A percentile compares a stretch with the other conserved stretches of the same genome.
phyloP scores from a whole-genome alignment of 2,797 vertebrate species.

The Paedocypris micromegethes region DNA sequence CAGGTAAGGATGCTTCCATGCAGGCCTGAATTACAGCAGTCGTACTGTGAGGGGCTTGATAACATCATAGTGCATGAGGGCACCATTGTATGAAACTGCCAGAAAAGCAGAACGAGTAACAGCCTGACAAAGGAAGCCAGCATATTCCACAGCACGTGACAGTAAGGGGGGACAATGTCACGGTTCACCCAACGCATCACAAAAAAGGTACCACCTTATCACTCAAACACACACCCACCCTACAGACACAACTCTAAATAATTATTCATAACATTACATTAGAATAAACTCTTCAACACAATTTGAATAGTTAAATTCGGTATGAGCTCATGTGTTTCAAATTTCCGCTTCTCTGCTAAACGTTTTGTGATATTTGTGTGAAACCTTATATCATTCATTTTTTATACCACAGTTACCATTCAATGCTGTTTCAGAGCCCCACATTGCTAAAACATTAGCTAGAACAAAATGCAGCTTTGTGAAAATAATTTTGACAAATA shows the following conservation, averaged over 20 bases:
- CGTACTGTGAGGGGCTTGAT: constrained; percentile 72
- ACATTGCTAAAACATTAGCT: no score
- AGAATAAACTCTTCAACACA: no score
- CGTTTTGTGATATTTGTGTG: no score
- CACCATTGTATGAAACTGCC: constrained; percentile 80
- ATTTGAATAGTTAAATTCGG: no score
- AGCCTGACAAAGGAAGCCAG: constrained; percentile 74
- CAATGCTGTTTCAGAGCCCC: no score
- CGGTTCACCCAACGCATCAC: constrained; percentile 54
- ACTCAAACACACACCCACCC: constrained; percentile 49
- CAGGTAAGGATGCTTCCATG: constrained; percentile 63
- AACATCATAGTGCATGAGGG: constrained; percentile 69
- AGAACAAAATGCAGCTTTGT: no score
- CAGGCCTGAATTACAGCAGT: constrained; percentile 70
- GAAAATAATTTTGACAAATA: no score
- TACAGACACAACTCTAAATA: constrained; percentile 12
- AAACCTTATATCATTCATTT: no score
- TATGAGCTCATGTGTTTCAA: no score
- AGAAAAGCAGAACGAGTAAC: constrained; percentile 75
- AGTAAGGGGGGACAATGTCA: constrained; percentile 65
- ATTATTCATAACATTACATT: no score
- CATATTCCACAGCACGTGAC: constrained; percentile 78
- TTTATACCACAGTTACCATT: no score
- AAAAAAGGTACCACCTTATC: constrained; percentile 60
- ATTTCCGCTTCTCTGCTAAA: no score